Evolutionary conservation across 2,113 vertebrate genomes (phyloP).

Genomic region (Tor tambroides): DNA sequence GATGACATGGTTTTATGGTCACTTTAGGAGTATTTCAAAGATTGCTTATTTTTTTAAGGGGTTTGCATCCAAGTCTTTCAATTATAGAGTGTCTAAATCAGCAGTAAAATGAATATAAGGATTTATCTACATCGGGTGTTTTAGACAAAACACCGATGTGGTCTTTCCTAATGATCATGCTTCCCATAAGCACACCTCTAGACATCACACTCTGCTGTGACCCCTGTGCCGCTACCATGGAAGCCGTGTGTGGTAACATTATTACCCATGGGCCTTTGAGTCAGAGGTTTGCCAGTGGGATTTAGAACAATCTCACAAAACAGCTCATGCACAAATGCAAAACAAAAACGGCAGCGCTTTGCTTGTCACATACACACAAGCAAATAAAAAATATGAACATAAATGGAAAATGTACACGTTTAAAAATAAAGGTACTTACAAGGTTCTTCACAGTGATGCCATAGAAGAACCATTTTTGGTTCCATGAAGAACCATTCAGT

Average conservation of each 20-base stretch:
- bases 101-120: neutral
- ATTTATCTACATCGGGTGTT: neutral
- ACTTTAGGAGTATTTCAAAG: neutral
- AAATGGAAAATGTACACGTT: no score
- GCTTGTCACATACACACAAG: neutral
- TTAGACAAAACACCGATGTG: slow-evolving; percentile 10
- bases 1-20: neutral
- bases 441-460: no score
- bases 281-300: slow-evolving; percentile 38
- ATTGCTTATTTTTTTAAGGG: neutral
- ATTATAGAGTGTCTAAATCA: neutral
- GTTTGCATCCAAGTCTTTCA: neutral
- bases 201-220: slow-evolving; percentile 28
- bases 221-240: slow-evolving; percentile 48
- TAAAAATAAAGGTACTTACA: no score
- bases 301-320: slow-evolving; percentile 21
- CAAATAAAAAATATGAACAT: neutral
- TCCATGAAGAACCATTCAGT: no score
- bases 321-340: slow-evolving; percentile 17
- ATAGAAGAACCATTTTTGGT: no score
- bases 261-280: slow-evolving; percentile 52
- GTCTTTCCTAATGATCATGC: slow-evolving; percentile 14
- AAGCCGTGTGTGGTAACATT: slow-evolving; percentile 51
- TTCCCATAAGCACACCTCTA: slow-evolving; percentile 14
- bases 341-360: neutral